These are phyloP conservation scores for Drosophila neocordata DNA, from an alignment of 1,140 invertebrate species.

Conservation along the genomic window DNA sequence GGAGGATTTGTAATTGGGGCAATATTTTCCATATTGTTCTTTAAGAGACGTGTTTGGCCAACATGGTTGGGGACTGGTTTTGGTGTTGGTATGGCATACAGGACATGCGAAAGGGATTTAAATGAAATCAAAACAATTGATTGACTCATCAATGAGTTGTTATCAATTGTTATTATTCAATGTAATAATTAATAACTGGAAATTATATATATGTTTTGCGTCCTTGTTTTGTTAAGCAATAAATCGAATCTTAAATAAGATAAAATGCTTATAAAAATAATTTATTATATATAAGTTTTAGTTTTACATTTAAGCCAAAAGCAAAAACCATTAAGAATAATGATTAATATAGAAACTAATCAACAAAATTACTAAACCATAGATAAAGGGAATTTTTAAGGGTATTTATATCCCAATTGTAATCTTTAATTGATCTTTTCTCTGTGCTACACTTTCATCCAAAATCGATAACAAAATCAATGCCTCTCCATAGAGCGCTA, in stretches of 20 bases:
- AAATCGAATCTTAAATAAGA: no score
- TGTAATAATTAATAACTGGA: no score
- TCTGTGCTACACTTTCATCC: background rate
- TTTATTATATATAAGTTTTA: no score
- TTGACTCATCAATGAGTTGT: background rate
- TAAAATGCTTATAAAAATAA: no score
- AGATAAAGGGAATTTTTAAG: no score
- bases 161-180: no score
- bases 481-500: constrained; percentile 26
- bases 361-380: no score
- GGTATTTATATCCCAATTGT: background rate
- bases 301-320: no score
- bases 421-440: background rate
- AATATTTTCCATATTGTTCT: constrained; percentile 87
- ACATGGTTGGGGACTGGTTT: constrained; percentile 88
- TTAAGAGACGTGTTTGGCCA: constrained; percentile 88
- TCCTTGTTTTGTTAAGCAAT: no score
- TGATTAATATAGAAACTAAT: no score
- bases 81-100: constrained; percentile 90
- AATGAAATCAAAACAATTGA: constrained; percentile 73
- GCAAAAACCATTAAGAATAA: no score
- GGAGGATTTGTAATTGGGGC: constrained; percentile 88
- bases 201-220: no score
- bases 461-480: constrained; percentile 1
- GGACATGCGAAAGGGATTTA: constrained; percentile 88